These are phyloP conservation scores for Drosophila equinoxialis DNA, from an alignment of 1,140 invertebrate genomes.

Conservation along the genomic window DNA sequence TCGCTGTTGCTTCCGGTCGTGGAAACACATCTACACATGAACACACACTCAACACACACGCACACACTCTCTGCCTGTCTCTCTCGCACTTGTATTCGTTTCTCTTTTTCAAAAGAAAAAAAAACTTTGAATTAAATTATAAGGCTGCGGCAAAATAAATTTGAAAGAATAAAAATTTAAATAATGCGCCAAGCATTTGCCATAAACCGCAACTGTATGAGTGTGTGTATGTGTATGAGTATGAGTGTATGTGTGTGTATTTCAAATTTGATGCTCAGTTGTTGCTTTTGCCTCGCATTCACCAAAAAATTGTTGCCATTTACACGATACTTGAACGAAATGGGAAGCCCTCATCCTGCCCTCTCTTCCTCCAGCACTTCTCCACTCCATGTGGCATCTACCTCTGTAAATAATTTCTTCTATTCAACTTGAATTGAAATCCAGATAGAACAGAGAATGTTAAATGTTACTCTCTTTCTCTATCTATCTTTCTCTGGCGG, in stretches of 20 bases:
- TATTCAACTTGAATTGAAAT: constrained; percentile 29
- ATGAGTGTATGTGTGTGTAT: constrained; percentile 8
- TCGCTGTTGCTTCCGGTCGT: not conserved
- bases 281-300: constrained; percentile 13
- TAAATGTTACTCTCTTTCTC: constrained; percentile 28
- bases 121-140: constrained; percentile 55
- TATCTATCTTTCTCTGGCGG: constrained; percentile 6
- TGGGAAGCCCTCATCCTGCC: not conserved
- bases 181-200: constrained; percentile 49
- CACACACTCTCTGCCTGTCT: not conserved
- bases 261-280: constrained; percentile 39
- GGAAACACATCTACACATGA: constrained; percentile 17
- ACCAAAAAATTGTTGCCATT: constrained; percentile 54
- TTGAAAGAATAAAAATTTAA: constrained; percentile 61
- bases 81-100: not conserved
- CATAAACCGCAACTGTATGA: constrained; percentile 32
- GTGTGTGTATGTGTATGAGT: constrained; percentile 1
- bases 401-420: constrained; percentile 44
- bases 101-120: constrained; percentile 39
- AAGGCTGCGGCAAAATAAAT: constrained; percentile 58
- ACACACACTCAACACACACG: constrained; percentile 8
- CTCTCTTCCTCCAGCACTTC: not conserved
- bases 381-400: not conserved
- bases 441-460: constrained; percentile 33
- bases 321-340: constrained; percentile 57